Evolutionary conservation across 2,113 vertebrate species (phyloP), one percentile per base, ranked within the genome.

Genomic region (Agelaius phoeniceus): DNA sequence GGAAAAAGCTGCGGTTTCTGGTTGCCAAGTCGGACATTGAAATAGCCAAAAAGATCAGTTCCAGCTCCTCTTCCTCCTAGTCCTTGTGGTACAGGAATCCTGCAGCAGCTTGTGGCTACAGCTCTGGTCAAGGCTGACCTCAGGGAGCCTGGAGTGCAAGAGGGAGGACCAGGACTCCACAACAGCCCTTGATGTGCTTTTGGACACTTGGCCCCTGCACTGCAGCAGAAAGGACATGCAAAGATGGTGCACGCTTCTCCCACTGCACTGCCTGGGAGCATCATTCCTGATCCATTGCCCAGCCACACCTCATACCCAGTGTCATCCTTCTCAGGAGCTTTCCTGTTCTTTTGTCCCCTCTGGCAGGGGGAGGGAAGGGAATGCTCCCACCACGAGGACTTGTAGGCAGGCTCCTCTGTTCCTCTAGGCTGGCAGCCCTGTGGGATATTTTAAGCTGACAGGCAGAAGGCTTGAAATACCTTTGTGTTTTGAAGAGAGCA

Each of bases 21-120:
- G 98, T 99, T 23, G 99, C 99, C 97, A 99, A 99, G 96, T 99
- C 99, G 0, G 99, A 99, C 67, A 92, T 93, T 49, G 99, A 99
- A 44, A 98, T 99, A 21, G 98, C 99, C 7, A 99, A 99, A 97
- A 99, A 99, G 96, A 98, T 99, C 98, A 98, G 98, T 77, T 98
- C 98, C 94, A 99, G 98, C 61, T 98, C 98, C 8, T 96, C 97
- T 17, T 92, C 96, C 61, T 98, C 97, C 15, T 97, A 96, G 91
- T 87, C 68, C 58, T n/a, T 30, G 27, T 83, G 74, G 61, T 48
- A 41, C 11, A 6, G 73, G 65, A 59, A 68, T 61, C 55, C 67
- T 77, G 81, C 65, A 79, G 71, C 81, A 76, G 55, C 68, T n/a
- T 26, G 35, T 1, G 8, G 54, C 54, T 35, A 66, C 77, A 44